Percentiles rank a stretch among this genome's conserved stretches.
Evolutionary conservation across 2,797 vertebrate species (phyloP).

Genomic region (Caiman crocodilus): DNA sequence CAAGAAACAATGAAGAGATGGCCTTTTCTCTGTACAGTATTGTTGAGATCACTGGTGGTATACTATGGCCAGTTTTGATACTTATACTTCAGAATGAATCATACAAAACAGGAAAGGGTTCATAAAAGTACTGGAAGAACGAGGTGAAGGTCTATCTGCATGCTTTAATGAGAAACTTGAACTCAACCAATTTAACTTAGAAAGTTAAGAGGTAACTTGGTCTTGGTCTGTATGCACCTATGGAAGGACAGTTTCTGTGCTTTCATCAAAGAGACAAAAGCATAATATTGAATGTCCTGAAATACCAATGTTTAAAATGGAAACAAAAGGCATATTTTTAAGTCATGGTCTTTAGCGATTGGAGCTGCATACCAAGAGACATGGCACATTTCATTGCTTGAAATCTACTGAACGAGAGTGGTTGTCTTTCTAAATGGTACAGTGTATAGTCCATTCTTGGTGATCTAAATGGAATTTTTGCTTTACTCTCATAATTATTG

Average conservation of each 20-base stretch:
- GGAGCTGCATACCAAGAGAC: not conserved
- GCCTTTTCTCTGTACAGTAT: fast-evolving
- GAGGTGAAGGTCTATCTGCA: not conserved
- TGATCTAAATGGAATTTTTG: no score
- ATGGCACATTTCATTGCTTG: not conserved
- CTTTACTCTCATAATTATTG: no score
- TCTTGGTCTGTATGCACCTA: not conserved
- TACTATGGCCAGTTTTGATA: not conserved
- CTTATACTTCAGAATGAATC: fast-evolving
- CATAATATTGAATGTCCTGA: not conserved
- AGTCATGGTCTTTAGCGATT: not conserved
- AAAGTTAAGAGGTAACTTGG: not conserved
- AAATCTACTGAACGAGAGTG: not conserved
- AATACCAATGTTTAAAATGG: not conserved
- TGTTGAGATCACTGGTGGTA: not conserved
- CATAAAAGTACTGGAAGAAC: not conserved
- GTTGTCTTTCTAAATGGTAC: not conserved
- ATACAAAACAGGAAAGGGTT: not conserved
- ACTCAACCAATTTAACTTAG: not conserved
- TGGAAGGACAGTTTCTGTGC: not conserved
- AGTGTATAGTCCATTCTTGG: no score
- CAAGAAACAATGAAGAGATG: fast-evolving
- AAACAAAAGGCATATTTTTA: not conserved
- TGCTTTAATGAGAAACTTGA: not conserved
- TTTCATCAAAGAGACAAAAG: not conserved